phyloP scores from a whole-genome alignment of 2,797 vertebrate species.

The Champsocephalus esox region DNA sequence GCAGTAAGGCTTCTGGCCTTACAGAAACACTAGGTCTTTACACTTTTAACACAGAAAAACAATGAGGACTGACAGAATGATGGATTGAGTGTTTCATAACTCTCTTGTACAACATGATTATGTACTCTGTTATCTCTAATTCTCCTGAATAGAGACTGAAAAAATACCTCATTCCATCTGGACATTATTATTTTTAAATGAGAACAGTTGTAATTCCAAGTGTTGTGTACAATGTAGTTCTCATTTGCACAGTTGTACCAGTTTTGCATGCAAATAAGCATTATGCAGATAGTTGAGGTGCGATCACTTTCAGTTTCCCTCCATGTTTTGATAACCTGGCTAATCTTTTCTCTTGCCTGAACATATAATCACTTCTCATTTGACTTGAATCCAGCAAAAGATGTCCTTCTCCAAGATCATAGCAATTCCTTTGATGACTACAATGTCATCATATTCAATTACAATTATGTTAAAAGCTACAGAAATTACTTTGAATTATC shows the following conservation, averaged over 20 bases:
- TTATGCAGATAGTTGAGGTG: not conserved
- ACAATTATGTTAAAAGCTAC: not conserved
- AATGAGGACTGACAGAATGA: not conserved
- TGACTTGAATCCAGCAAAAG: not conserved
- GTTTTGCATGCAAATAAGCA: not conserved
- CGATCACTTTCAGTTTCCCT: not conserved
- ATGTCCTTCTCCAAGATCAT: not conserved
- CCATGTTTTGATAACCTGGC: not conserved
- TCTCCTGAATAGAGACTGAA: not conserved
- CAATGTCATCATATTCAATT: not conserved
- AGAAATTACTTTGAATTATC: not conserved
- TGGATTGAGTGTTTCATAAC: not conserved
- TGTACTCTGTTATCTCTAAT: not conserved
- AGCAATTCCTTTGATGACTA: not conserved
- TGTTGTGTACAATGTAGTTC: not conserved
- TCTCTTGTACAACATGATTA: constrained; percentile 2
- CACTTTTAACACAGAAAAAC: not conserved
- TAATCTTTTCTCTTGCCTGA: not conserved
- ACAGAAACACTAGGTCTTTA: not conserved
- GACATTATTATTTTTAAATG: not conserved
- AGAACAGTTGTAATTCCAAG: not conserved
- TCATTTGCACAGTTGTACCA: not conserved
- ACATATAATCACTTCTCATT: not conserved
- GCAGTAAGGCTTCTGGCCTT: not conserved
- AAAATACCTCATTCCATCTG: not conserved